Evolutionary conservation across 2,113 vertebrate genomes (phyloP).

Genomic region (Ptychochromis oligacanthus): DNA sequence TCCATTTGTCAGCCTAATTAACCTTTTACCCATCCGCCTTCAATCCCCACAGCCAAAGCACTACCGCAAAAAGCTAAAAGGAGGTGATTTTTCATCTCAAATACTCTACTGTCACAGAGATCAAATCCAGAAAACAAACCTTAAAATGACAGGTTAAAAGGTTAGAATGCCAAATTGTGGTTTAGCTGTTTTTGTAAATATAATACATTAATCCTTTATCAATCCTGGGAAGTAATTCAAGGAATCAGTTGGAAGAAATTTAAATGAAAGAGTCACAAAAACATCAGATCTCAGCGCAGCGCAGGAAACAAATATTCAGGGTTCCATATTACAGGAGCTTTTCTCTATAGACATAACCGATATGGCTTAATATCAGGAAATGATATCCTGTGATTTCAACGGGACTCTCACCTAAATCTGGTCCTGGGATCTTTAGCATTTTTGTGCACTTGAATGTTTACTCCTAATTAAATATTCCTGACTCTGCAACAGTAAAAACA

Average conservation of each 20-base stretch:
- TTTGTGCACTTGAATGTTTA: not conserved
- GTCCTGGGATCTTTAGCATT: not conserved
- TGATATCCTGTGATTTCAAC: not conserved
- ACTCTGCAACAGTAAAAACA: accelerated
- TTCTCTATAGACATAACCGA: not conserved
- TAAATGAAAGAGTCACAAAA: not conserved
- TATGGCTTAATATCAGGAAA: not conserved
- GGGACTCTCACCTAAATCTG: not conserved
- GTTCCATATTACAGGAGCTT: not conserved
- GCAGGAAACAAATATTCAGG: too few relatives aligned
- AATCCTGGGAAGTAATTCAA: too few relatives aligned
- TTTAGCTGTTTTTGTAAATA: too few relatives aligned
- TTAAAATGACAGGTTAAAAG: too few relatives aligned
- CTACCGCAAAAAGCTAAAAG: not conserved
- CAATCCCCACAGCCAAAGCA: not conserved
- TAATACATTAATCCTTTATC: too few relatives aligned
- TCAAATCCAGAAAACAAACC: too few relatives aligned
- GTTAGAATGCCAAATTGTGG: too few relatives aligned
- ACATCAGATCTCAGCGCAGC: not conserved
- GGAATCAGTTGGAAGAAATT: too few relatives aligned
- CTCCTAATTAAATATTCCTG: not conserved
- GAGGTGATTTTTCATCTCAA: accelerated
- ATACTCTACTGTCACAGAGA: not conserved
- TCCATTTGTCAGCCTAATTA: not conserved
- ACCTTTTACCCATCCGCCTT: not conserved